Evolutionary conservation across 37 sponge, comb jelly and placozoan species (phyloP), one percentile per base, ranked within the genome.

Genomic region (Ianthella basta): DNA sequence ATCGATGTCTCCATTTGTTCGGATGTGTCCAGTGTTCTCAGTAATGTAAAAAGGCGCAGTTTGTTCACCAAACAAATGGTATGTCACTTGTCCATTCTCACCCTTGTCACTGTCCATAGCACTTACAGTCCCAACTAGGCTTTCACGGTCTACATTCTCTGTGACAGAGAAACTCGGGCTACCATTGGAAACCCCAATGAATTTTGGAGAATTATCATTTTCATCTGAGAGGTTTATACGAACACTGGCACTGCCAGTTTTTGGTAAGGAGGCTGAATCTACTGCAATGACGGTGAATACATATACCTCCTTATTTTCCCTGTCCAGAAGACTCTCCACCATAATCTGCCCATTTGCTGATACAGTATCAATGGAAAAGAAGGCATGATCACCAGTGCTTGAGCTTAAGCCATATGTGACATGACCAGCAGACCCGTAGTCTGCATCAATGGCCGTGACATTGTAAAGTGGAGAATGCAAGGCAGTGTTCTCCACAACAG

Each of bases 151-250:
- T 10, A 19, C 15, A 67, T 66, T 70, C 50, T 83, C 84, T 54
- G 35, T 67, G 4, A 83, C 50, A 24, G 27, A 33, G 44, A 74
- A 35, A 5, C n/a, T 74, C 4, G 8, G 50, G 50, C 50, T 44
- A 44, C 50, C 50, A 35, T 70, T 36, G 20, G 54, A 5, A 30
- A 32, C 33, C 25, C 23, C 12, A 0, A 24, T 72, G 41, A 91
- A 65, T 21, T 56, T 56, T 56, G 94, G 94, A 8, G 56, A 60
- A 14, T 90, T 38, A 59, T 93, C 94, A 53, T 93, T 93, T 81
- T 84, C 53, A 70, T 93, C 94, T 8, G 61, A 59, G 14, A 93
- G 36, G 5, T 59, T 80, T 16, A 93, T 63, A 30, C 82, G 68
- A 23, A 89, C 63, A 37, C 54, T 87, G 21, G 85, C 82, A 36